Percentiles rank a stretch among this genome's conserved stretches.
Conservation (phyloP, 2,888 invertebrate genomes). For the Idaea straminata region DNA sequence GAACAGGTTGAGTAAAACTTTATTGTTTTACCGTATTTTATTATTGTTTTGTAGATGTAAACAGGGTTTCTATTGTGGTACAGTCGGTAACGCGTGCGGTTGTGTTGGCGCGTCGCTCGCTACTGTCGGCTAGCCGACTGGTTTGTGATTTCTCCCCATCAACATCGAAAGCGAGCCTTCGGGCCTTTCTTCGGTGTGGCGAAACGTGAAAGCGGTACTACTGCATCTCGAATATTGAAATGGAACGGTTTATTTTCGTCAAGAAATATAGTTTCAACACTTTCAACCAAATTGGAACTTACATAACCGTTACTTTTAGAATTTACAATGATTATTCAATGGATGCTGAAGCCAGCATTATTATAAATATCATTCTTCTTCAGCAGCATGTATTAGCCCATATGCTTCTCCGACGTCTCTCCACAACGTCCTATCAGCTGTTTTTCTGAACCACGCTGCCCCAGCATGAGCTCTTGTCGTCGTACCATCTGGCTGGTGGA, state of each 20-base stretch:
- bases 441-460: too few species aligned
- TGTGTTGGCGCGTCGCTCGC: conserved; percentile 50
- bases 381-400: too few species aligned
- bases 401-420: too few species aligned
- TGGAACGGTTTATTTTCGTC: neutral
- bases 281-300: neutral
- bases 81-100: conserved; percentile 34
- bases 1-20: neutral
- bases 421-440: too few species aligned
- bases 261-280: neutral
- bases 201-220: conserved; percentile 58
- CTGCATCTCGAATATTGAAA: conserved; percentile 32
- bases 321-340: too few species aligned
- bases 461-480: too few species aligned
- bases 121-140: conserved; percentile 54
- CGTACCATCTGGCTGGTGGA: too few species aligned
- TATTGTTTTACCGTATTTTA: conserved; percentile 2
- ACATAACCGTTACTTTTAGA: neutral
- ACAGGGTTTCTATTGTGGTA: conserved; percentile 21
- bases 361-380: too few species aligned
- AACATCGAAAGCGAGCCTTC: conserved; percentile 75
- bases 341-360: too few species aligned
- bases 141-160: conserved; percentile 78
- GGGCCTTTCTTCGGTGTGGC: conserved; percentile 71
- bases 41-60: conserved; percentile 10